Conservation (phyloP, 1,140 invertebrate species). For the Sycobia sp. region DNA sequence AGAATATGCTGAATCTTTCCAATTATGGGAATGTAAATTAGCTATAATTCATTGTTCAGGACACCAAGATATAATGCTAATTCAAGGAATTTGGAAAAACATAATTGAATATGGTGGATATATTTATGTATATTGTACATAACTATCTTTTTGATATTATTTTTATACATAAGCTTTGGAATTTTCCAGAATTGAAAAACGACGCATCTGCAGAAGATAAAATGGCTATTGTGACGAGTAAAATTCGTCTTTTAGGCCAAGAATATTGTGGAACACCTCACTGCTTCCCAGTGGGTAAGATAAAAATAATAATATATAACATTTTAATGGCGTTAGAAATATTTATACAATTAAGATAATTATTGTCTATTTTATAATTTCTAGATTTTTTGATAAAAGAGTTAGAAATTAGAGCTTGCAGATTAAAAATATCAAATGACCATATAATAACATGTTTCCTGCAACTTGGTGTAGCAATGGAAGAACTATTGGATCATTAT, state of each 20-base stretch:
- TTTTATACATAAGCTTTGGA: background rate
- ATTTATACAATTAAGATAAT: background rate
- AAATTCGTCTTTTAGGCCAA: conserved; percentile 74
- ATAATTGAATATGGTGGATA: conserved; percentile 69
- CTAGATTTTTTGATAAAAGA: conserved; percentile 75
- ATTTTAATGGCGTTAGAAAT: background rate
- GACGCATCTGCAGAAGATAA: conserved; percentile 65
- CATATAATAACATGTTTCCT: conserved; percentile 73
- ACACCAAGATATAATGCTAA: conserved; percentile 76
- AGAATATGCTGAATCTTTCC: conserved; percentile 80
- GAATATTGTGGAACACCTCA: conserved; percentile 75
- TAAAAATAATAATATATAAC: background rate
- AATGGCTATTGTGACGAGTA: conserved; percentile 71
- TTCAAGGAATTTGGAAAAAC: conserved; percentile 81
- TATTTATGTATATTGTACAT: conserved; percentile 33
- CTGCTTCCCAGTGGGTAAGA: conserved; percentile 75
- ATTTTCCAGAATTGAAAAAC: conserved; percentile 52
- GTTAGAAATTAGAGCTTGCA: conserved; percentile 75
- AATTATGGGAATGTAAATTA: conserved; percentile 84
- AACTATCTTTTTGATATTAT: conserved; percentile 7
- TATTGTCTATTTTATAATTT: conserved; percentile 39
- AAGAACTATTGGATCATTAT: conserved; percentile 76
- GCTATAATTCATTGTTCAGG: conserved; percentile 84
- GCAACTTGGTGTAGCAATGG: conserved; percentile 72
- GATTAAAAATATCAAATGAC: conserved; percentile 69